A percentile compares a stretch with the other conserved stretches of the same genome.
Conservation (phyloP, 1,140 invertebrate species). For the Phthorimaea operculella region DNA sequence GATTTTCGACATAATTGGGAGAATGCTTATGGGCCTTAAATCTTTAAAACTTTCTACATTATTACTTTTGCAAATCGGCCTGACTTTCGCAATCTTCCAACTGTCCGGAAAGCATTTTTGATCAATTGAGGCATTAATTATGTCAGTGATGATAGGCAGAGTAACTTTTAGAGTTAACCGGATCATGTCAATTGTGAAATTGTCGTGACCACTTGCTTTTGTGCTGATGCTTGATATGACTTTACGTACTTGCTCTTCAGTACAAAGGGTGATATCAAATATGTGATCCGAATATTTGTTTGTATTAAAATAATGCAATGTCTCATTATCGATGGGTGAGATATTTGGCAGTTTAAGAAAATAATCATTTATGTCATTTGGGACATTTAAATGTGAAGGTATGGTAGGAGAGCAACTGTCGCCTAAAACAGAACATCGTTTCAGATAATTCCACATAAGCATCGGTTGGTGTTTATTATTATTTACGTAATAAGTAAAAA, state of each 20-base stretch:
- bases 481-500: constrained; percentile 2
- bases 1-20: constrained; percentile 19
- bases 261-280: not conserved
- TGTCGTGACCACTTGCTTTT: constrained; percentile 5
- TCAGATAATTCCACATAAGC: constrained; percentile 2
- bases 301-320: not conserved
- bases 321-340: not conserved
- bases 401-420: not conserved
- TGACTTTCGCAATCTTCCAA: constrained; percentile 19
- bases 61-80: constrained; percentile 14
- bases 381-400: constrained; percentile 5
- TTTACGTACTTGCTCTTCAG: constrained; percentile 1
- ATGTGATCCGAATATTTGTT: not conserved
- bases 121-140: constrained; percentile 6
- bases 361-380: constrained; percentile 4
- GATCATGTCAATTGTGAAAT: constrained; percentile 5
- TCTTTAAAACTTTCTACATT: constrained; percentile 13
- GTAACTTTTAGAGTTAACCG: not conserved
- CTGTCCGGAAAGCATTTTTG: not conserved
- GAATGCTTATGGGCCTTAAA: constrained; percentile 19
- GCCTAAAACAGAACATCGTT: not conserved
- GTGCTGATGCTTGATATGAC: constrained; percentile 1
- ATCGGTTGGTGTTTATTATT: not conserved
- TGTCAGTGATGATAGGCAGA: constrained; percentile 4
- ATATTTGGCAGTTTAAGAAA: constrained; percentile 2